These are phyloP conservation scores for Melanotaenia maccullochi DNA, from an alignment of 2,797 vertebrate genomes.

Conservation along the genomic window DNA sequence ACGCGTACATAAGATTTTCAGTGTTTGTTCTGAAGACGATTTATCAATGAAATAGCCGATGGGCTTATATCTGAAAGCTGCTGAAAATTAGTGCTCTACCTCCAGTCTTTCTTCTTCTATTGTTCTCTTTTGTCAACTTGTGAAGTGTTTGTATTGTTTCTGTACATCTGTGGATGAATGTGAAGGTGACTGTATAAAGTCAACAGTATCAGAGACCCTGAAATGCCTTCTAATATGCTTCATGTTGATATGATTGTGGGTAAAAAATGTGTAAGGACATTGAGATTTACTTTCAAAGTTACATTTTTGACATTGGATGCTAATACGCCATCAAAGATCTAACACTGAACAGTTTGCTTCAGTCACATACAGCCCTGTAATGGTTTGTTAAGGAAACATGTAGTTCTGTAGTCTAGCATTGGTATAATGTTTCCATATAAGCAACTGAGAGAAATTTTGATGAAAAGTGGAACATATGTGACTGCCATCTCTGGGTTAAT, in stretches of 20 bases:
- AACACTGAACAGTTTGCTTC: neutral
- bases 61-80: conserved; percentile 16
- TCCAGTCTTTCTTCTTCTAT: conserved; percentile 13
- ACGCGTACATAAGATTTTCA: neutral
- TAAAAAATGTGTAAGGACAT: conserved; percentile 9
- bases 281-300: conserved; percentile 21
- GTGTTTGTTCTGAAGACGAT: conserved; percentile 26
- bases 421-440: neutral
- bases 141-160: conserved; percentile 5
- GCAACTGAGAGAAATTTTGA: neutral
- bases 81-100: conserved; percentile 52
- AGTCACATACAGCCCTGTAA: conserved; percentile 14
- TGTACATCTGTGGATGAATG: conserved; percentile 14
- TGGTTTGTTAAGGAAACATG: conserved; percentile 13
- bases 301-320: conserved; percentile 29
- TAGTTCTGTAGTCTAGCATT: conserved; percentile 3
- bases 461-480: neutral
- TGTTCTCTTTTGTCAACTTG: conserved; percentile 18
- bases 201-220: conserved; percentile 14
- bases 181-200: conserved; percentile 2
- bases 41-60: conserved; percentile 42
- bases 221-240: conserved; percentile 42
- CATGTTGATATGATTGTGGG: conserved; percentile 15
- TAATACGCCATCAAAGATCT: conserved; percentile 18
- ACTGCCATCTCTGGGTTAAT: conserved; percentile 13